These are phyloP conservation scores for Caerostris extrusa DNA, from an alignment of 1,140 invertebrate genomes.

Conservation along the genomic window DNA sequence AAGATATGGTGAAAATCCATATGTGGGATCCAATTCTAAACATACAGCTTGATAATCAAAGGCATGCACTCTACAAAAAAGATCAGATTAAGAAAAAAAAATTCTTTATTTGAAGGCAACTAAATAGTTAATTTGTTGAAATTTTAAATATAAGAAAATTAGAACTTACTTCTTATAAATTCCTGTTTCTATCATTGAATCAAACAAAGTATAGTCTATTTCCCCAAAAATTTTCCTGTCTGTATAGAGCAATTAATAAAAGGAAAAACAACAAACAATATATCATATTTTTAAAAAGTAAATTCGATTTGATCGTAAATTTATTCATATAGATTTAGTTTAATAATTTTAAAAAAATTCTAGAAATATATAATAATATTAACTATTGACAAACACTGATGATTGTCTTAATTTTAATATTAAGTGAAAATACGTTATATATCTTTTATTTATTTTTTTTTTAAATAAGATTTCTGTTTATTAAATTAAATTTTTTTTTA, in stretches of 20 bases:
- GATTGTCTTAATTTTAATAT: too few species aligned
- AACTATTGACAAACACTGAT: too few species aligned
- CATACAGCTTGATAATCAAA: slow-evolving; percentile 95
- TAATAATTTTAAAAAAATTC: too few species aligned
- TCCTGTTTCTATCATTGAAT: slow-evolving; percentile 92
- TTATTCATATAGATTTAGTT: too few species aligned
- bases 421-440: background rate
- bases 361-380: too few species aligned
- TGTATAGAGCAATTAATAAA: slow-evolving; percentile 50
- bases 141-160: background rate
- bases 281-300: too few species aligned
- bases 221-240: slow-evolving; percentile 90
- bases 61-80: slow-evolving; percentile 84
- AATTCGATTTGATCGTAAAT: too few species aligned
- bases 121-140: background rate
- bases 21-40: slow-evolving; percentile 85
- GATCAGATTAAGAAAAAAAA: background rate
- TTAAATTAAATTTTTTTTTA: background rate
- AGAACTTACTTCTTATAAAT: slow-evolving; percentile 89
- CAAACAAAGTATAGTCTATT: slow-evolving; percentile 97
- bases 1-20: slow-evolving; percentile 81
- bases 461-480: background rate
- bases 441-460: background rate
- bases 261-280: background rate
- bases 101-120: background rate